These are phyloP conservation scores for Stegodyphus dumicola DNA, from an alignment of 1,140 invertebrate genomes.

Conservation along the genomic window DNA sequence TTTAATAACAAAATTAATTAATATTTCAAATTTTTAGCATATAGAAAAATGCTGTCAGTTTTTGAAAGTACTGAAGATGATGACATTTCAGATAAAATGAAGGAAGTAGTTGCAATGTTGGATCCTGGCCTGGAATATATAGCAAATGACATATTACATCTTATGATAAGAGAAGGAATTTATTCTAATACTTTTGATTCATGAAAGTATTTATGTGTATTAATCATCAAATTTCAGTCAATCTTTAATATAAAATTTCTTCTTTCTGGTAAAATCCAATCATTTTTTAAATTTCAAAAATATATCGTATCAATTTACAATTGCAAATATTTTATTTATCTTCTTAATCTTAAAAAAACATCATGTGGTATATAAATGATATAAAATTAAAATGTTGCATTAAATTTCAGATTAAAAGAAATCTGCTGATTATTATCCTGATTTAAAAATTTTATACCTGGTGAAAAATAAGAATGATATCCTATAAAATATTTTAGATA, in stretches of 20 bases:
- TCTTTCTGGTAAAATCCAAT: no score
- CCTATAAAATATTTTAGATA: no score
- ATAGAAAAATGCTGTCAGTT: constrained; percentile 17
- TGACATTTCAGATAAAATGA: not conserved
- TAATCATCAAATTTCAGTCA: no score
- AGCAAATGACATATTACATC: constrained; percentile 29
- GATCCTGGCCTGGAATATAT: constrained; percentile 19
- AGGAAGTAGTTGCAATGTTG: not conserved
- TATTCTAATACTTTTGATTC: constrained; percentile 13
- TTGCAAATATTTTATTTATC: no score
- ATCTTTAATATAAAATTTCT: no score
- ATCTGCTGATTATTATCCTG: not conserved
- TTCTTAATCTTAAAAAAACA: no score
- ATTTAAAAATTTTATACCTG: no score
- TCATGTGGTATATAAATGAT: not conserved
- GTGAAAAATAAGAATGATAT: no score
- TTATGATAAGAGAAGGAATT: constrained; percentile 56
- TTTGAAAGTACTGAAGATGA: constrained; percentile 28
- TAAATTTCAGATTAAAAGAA: not conserved
- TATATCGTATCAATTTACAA: no score
- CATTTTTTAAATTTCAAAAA: no score
- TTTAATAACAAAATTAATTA: not conserved
- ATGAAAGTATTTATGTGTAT: no score
- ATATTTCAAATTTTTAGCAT: constrained; percentile 18
- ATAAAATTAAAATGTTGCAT: constrained; percentile 5